Percentiles rank a stretch among this genome's conserved stretches.
These are phyloP conservation scores for Drosophila varians DNA, from an alignment of 1,140 invertebrate genomes.

Conservation along the genomic window DNA sequence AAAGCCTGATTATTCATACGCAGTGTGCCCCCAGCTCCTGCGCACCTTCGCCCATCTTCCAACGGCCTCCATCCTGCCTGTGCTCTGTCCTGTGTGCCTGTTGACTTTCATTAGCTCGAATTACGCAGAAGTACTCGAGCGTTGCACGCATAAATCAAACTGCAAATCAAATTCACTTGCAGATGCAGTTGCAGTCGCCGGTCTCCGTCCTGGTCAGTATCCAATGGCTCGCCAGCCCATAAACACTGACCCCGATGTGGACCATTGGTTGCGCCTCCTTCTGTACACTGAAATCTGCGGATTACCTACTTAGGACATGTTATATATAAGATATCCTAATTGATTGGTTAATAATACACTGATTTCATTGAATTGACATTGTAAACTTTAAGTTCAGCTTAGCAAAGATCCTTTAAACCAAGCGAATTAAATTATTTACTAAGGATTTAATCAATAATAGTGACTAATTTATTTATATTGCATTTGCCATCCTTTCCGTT, in stretches of 20 bases:
- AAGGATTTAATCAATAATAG: too few species aligned
- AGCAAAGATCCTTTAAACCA: too few species aligned
- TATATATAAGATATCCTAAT: too few species aligned
- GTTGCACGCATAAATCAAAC: slow-evolving; percentile 54
- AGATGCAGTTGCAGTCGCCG: slow-evolving; percentile 36
- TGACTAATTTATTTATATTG: too few species aligned
- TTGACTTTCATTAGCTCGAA: slow-evolving; percentile 76
- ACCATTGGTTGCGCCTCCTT: slow-evolving; percentile 12
- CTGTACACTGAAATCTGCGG: neutral
- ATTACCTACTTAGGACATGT: too few species aligned
- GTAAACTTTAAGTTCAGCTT: too few species aligned
- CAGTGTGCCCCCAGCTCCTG: slow-evolving; percentile 29
- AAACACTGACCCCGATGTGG: slow-evolving; percentile 41
- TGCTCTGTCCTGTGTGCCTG: slow-evolving; percentile 26
- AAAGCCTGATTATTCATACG: slow-evolving; percentile 70
- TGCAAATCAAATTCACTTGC: slow-evolving; percentile 70
- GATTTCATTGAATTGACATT: too few species aligned
- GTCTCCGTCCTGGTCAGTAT: slow-evolving; percentile 22
- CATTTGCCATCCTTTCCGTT: too few species aligned
- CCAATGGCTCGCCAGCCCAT: slow-evolving; percentile 54
- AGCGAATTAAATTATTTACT: too few species aligned
- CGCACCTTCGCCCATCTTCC: neutral
- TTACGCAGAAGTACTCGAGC: slow-evolving; percentile 67
- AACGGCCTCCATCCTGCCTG: neutral
- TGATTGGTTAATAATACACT: too few species aligned